phyloP scores from a whole-genome alignment of 2,113 vertebrate species.

The Ictalurus furcatus region DNA sequence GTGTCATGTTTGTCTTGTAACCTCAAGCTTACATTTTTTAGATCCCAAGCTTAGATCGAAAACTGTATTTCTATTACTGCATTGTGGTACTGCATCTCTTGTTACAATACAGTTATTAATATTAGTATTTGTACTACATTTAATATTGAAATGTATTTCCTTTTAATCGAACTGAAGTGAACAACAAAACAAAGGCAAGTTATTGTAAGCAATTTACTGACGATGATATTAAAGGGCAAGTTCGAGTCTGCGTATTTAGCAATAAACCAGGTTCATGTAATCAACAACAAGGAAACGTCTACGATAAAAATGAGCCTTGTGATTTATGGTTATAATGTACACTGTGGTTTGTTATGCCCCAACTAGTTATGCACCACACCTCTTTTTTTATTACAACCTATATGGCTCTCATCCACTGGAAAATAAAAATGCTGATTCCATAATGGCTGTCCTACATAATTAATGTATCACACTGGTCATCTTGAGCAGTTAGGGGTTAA shows the following conservation, averaged over 20 bases:
- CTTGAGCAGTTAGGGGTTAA: not conserved
- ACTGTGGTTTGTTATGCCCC: not conserved
- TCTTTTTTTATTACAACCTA: slow-evolving; percentile 1
- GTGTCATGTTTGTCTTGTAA: not conserved
- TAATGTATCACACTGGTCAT: not conserved
- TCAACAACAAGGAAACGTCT: not conserved
- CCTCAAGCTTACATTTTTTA: not conserved
- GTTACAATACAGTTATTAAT: not conserved
- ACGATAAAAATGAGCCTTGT: not conserved
- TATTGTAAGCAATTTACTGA: not conserved
- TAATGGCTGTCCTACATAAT: not conserved
- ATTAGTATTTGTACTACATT: not conserved
- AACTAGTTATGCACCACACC: not conserved
- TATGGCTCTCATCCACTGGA: not conserved
- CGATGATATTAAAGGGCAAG: not conserved
- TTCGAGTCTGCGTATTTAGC: not conserved
- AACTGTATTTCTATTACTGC: not conserved
- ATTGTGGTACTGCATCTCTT: not conserved
- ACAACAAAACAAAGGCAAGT: not conserved
- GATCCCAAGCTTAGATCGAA: not conserved
- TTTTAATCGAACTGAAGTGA: not conserved
- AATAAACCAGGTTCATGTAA: not conserved
- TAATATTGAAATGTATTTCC: not conserved
- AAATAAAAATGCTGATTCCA: not conserved
- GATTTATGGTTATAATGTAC: not conserved